These are phyloP conservation scores for Lasioglossum zephyrum DNA, from an alignment of 2,888 invertebrate genomes.

Conservation along the genomic window DNA sequence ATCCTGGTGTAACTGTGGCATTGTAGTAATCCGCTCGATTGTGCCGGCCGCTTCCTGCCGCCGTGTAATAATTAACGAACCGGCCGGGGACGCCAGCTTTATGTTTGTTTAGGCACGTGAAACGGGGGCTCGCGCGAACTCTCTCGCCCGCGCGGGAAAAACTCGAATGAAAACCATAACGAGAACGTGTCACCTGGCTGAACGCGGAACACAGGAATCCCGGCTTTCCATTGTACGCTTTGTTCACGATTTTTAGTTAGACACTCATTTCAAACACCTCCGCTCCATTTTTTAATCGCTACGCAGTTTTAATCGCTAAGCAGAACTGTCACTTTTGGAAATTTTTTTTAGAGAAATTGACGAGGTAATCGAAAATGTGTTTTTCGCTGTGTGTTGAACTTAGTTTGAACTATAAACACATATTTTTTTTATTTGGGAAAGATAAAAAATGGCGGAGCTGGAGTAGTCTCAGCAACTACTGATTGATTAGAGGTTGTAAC, in stretches of 20 bases:
- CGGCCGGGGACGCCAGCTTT: slow-evolving; percentile 65
- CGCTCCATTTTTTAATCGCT: background rate
- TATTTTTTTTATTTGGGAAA: background rate
- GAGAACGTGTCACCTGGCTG: slow-evolving; percentile 35
- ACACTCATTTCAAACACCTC: background rate
- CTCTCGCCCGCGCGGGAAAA: slow-evolving; percentile 43
- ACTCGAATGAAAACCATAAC: slow-evolving; percentile 4
- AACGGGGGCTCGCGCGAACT: slow-evolving; percentile 61
- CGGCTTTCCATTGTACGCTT: background rate
- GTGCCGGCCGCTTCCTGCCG: slow-evolving; percentile 67
- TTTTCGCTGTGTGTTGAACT: rapidly evolving
- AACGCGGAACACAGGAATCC: background rate
- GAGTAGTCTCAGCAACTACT: background rate
- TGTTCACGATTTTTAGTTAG: background rate
- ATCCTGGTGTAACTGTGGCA: slow-evolving; percentile 67
- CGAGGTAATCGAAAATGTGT: background rate
- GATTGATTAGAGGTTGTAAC: background rate
- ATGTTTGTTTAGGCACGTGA: slow-evolving; percentile 77
- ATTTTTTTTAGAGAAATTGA: background rate
- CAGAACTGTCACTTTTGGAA: background rate
- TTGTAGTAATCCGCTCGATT: slow-evolving; percentile 70
- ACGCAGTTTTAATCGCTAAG: too few species aligned
- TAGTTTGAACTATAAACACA: background rate
- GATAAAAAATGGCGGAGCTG: background rate
- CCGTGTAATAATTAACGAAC: slow-evolving; percentile 67